Conservation (phyloP, 2,113 vertebrate species). For the Cephalopterus ornatus region DNA sequence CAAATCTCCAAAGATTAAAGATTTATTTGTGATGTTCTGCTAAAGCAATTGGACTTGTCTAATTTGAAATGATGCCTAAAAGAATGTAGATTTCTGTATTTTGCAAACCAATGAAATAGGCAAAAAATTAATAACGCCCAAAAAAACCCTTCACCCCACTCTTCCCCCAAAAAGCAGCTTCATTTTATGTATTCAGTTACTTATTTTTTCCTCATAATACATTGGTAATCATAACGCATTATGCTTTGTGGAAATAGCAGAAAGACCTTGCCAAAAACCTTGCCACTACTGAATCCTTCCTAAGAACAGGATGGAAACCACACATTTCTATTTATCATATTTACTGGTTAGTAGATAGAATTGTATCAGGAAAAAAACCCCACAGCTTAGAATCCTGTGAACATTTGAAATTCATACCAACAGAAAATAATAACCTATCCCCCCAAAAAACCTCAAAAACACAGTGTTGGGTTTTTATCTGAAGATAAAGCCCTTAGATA, state of each 20-base stretch:
- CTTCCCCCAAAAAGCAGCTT: background rate
- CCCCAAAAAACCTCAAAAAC: background rate
- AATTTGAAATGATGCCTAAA: background rate
- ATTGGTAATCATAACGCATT: background rate
- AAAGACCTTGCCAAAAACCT: background rate
- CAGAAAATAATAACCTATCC: background rate
- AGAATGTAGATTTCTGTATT: background rate
- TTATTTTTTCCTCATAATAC: background rate
- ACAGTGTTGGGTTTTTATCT: background rate
- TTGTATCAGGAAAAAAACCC: background rate
- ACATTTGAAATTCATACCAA: background rate
- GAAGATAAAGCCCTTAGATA: slow-evolving; percentile 17
- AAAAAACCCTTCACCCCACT: background rate
- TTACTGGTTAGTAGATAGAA: background rate
- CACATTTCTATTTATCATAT: background rate
- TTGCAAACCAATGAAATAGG: background rate
- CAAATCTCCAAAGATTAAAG: background rate
- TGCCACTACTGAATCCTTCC: background rate
- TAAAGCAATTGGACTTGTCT: background rate
- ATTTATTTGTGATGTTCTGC: background rate
- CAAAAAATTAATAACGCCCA: background rate
- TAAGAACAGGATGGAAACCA: background rate
- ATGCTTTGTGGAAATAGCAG: background rate
- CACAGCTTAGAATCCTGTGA: background rate
- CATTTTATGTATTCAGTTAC: background rate